These are phyloP conservation scores for Lethenteron camtschaticum DNA, from an alignment of 2,113 vertebrate species.

Conservation along the genomic window DNA sequence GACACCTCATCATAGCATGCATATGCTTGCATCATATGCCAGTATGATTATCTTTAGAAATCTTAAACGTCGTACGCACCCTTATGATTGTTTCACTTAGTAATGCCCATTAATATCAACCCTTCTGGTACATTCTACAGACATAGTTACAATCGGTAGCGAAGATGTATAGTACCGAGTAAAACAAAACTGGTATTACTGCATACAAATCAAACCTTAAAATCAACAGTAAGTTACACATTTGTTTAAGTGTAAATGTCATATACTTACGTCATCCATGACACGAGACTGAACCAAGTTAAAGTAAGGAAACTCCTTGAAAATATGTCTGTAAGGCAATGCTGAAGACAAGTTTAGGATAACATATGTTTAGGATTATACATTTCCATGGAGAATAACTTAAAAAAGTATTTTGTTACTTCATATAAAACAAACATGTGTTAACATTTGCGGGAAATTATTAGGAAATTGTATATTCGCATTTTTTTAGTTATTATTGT, in stretches of 20 bases:
- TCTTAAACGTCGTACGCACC: no score
- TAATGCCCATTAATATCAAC: no score
- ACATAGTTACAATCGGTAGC: background rate
- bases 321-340: constrained; percentile 57
- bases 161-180: background rate
- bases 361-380: constrained; percentile 28
- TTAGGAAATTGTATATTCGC: background rate
- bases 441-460: background rate
- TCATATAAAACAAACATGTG: no score
- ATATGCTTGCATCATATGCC: no score
- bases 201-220: background rate
- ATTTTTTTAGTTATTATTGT: background rate
- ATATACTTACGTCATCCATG: constrained; percentile 69
- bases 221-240: background rate
- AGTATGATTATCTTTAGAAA: no score
- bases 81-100: no score
- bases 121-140: background rate
- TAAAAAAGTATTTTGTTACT: background rate
- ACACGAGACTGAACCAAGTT: constrained; percentile 88
- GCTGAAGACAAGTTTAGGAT: constrained; percentile 22
- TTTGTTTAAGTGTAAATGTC: background rate
- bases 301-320: constrained; percentile 84
- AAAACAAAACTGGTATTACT: background rate
- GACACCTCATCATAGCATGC: no score
- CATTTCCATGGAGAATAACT: constrained; percentile 2